A percentile compares a stretch with the other conserved stretches of the same genome.
These are phyloP conservation scores for Archegozetes longisetosus DNA, from an alignment of 1,140 invertebrate species.

Conservation along the genomic window DNA sequence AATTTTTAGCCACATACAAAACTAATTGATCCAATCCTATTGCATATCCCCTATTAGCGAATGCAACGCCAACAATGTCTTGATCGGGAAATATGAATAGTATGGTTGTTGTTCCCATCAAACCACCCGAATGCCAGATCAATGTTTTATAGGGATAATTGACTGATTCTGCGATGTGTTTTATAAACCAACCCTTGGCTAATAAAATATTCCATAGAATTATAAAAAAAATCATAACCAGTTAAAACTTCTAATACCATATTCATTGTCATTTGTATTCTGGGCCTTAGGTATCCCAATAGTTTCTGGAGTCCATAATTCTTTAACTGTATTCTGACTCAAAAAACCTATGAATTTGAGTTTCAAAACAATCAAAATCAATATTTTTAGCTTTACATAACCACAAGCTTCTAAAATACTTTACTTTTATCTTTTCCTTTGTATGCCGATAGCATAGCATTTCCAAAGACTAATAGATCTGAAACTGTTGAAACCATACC, in stretches of 20 bases:
- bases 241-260: not conserved
- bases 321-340: not conserved
- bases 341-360: not conserved
- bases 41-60: not conserved
- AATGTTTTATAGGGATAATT: not conserved
- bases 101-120: not conserved
- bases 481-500: conserved; percentile 8
- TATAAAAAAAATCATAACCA: not conserved
- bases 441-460: not conserved
- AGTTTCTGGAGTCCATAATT: not conserved
- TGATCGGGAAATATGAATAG: not conserved
- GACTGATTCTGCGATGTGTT: not conserved
- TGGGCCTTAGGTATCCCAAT: not conserved
- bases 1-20: not conserved
- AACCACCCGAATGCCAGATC: not conserved
- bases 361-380: not conserved
- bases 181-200: not conserved
- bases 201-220: not conserved
- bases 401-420: not conserved
- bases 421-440: not conserved
- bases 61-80: not conserved
- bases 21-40: not conserved
- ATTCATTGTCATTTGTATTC: not conserved
- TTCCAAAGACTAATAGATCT: not conserved
- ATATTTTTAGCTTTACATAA: not conserved